These are phyloP conservation scores for Drosophila buzzatii DNA, from an alignment of 2,888 invertebrate species.

Conservation along the genomic window DNA sequence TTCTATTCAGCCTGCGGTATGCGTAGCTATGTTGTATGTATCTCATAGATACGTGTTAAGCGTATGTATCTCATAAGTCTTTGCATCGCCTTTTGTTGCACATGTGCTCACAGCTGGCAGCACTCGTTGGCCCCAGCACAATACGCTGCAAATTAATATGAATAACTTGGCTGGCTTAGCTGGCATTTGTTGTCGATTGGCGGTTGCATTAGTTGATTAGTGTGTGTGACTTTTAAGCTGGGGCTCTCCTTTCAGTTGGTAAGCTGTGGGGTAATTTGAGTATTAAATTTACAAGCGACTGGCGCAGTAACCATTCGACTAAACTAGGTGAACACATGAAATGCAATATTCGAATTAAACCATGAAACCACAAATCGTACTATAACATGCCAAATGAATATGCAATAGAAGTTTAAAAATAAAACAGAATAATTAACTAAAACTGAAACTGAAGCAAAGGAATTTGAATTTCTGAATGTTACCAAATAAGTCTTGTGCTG, in stretches of 20 bases:
- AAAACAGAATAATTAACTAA: not conserved
- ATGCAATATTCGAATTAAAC: not conserved
- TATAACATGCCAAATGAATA: not conserved
- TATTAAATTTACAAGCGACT: not conserved
- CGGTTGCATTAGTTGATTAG: slow-evolving; percentile 20
- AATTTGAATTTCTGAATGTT: too few relatives aligned
- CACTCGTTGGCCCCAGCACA: not conserved
- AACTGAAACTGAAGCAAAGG: not conserved
- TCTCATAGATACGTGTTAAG: slow-evolving; percentile 5
- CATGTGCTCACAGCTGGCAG: not conserved
- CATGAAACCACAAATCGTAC: not conserved
- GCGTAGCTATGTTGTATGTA: not conserved
- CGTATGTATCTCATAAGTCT: slow-evolving; percentile 29
- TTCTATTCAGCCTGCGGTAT: slow-evolving; percentile 3
- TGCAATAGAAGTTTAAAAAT: not conserved
- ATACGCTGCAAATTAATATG: slow-evolving; percentile 38
- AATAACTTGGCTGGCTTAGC: slow-evolving; percentile 32
- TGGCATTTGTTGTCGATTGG: not conserved
- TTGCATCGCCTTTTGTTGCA: slow-evolving; percentile 10
- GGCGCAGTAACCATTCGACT: not conserved
- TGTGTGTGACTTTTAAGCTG: slow-evolving; percentile 12
- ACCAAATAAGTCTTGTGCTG: not conserved
- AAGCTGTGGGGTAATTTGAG: slow-evolving; percentile 27
- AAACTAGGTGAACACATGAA: not conserved
- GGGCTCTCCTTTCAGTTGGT: slow-evolving; percentile 9